phyloP scores from a whole-genome alignment of 1,140 invertebrate species.

The Calycopis cecrops region DNA sequence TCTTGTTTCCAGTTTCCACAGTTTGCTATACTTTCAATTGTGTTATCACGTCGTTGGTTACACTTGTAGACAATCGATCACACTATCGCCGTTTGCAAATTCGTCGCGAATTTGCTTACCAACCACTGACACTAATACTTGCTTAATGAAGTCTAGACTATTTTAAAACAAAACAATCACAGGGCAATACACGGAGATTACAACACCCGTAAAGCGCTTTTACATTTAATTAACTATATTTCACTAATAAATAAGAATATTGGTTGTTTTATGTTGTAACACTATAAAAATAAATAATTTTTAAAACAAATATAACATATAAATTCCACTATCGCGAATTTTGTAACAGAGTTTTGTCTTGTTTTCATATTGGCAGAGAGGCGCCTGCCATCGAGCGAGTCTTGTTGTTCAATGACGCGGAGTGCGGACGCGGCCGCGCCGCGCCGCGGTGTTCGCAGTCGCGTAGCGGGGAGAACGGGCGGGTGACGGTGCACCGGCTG shows the following conservation, averaged over 20 bases:
- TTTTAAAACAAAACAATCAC: conserved; percentile 70
- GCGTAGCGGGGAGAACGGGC: conserved; percentile 64
- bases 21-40: conserved; percentile 48
- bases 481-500: conserved; percentile 68
- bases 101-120: conserved; percentile 31
- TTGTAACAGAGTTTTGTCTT: conserved; percentile 65
- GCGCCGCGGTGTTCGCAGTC: conserved; percentile 66
- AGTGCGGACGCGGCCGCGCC: conserved; percentile 46
- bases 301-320: conserved; percentile 69
- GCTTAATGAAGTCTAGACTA: conserved; percentile 55
- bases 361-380: conserved; percentile 71
- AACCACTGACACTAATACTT: conserved; percentile 62
- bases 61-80: conserved; percentile 57
- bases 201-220: conserved; percentile 61
- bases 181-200: conserved; percentile 65
- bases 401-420: conserved; percentile 73
- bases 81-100: conserved; percentile 40
- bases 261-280: conserved; percentile 64
- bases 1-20: conserved; percentile 60
- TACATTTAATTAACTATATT: conserved; percentile 70
- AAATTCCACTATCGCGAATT: conserved; percentile 72
- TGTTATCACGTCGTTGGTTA: conserved; percentile 52
- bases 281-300: conserved; percentile 75
- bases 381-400: conserved; percentile 70
- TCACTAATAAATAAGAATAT: conserved; percentile 74